phyloP scores from a whole-genome alignment of 2,797 vertebrate genomes.

The Xyrichtys novacula region DNA sequence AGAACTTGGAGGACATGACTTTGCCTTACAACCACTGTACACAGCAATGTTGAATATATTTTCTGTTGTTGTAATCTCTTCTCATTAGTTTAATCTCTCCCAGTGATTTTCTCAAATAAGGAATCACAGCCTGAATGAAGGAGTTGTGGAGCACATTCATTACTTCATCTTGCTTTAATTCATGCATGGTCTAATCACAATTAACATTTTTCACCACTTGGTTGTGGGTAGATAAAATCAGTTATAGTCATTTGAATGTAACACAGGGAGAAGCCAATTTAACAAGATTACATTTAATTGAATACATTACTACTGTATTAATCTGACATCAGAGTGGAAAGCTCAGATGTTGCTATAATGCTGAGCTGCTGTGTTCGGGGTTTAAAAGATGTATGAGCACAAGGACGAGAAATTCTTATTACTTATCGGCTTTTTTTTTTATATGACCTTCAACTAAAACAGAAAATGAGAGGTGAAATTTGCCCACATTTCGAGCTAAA shows the following conservation, averaged over 20 bases:
- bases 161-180: slow-evolving; percentile 33
- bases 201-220: slow-evolving; percentile 36
- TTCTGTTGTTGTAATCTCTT: slow-evolving; percentile 25
- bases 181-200: slow-evolving; percentile 36
- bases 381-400: no score
- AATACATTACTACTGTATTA: neutral
- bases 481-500: no score
- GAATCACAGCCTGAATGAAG: slow-evolving; percentile 20
- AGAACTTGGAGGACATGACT: neutral
- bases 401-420: no score
- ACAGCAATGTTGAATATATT: slow-evolving; percentile 9
- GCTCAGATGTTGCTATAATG: no score
- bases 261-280: slow-evolving; percentile 23
- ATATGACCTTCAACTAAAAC: no score
- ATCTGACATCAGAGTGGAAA: no score
- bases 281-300: slow-evolving; percentile 22
- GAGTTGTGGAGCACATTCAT: slow-evolving; percentile 5
- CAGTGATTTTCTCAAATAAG: slow-evolving; percentile 18
- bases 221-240: no score
- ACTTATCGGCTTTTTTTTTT: no score
- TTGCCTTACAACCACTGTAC: neutral
- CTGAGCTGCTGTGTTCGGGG: no score
- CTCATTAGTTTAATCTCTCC: slow-evolving; percentile 24
- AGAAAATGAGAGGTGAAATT: no score
- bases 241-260: neutral